Conservation (phyloP, 37 sponge, comb jelly and placozoan species). For the Beroe ovata region DNA sequence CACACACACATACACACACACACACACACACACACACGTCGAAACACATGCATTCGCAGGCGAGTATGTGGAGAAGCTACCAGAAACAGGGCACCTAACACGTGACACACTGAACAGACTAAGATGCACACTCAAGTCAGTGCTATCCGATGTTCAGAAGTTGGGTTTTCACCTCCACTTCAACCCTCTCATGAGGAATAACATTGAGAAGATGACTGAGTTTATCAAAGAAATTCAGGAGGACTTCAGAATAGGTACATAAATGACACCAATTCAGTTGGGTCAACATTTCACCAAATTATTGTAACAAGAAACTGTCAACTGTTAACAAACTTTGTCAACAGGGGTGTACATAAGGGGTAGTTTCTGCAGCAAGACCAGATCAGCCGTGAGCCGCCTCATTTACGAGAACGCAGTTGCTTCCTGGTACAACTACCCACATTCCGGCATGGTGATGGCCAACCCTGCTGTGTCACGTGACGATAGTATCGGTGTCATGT, state of each 20-base stretch:
- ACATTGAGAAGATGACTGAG: not conserved
- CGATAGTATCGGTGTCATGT: not conserved
- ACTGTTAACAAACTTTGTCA: not conserved
- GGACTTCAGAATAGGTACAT: not conserved
- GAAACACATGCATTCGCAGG: not conserved
- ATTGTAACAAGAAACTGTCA: not conserved
- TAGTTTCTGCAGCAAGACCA: constrained; percentile 41
- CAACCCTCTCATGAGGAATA: not conserved
- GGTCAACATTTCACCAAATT: not conserved
- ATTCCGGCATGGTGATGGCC: not conserved
- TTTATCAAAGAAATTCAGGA: constrained; percentile 23
- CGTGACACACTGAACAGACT: not conserved
- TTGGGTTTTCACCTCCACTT: not conserved
- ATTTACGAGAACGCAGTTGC: constrained; percentile 28
- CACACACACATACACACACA: too few species aligned
- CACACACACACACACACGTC: too few species aligned
- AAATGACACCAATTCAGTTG: not conserved
- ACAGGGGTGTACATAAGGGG: constrained; percentile 25
- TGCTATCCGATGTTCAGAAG: not conserved
- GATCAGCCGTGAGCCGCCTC: constrained; percentile 1
- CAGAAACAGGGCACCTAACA: not conserved
- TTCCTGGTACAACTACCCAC: not conserved
- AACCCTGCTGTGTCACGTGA: too few species aligned
- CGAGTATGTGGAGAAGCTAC: constrained; percentile 24
- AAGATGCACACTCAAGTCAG: not conserved